Conservation (phyloP, 2,113 vertebrate genomes). For the Condylura cristata region DNA sequence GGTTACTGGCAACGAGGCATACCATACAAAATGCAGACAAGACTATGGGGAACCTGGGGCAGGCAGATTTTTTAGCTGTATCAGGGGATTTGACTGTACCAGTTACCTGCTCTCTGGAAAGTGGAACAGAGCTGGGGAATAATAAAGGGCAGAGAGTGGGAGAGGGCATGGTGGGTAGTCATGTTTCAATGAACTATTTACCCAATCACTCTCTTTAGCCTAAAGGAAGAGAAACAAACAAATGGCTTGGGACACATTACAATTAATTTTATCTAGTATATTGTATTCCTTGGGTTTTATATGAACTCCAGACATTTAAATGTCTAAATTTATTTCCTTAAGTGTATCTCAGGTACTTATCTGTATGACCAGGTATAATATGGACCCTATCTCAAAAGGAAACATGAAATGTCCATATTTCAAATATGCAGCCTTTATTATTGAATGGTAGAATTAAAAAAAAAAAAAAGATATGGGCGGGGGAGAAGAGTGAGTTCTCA, state of each 20-base stretch:
- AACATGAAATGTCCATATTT: background rate
- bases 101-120: conserved; percentile 72
- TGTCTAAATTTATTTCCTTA: background rate
- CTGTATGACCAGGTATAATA: background rate
- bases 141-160: conserved; percentile 55
- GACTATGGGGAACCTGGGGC: conserved; percentile 51
- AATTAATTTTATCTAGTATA: conserved; percentile 42
- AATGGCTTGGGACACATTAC: background rate
- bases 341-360: background rate
- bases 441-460: conserved; percentile 45
- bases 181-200: conserved; percentile 68
- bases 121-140: conserved; percentile 56
- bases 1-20: conserved; percentile 63
- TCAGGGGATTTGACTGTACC: conserved; percentile 65
- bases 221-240: conserved; percentile 56
- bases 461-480: too few species aligned
- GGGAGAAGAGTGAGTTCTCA: too few species aligned
- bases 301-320: conserved; percentile 1
- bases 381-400: background rate
- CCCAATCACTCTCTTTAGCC: conserved; percentile 54
- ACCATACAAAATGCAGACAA: conserved; percentile 36
- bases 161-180: conserved; percentile 32
- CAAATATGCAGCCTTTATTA: background rate
- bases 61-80: conserved; percentile 55
- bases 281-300: conserved; percentile 1